A percentile compares a stretch with the other conserved stretches of the same genome.
These are phyloP conservation scores for Chesias legatella DNA, from an alignment of 2,888 invertebrate genomes.

Conservation along the genomic window DNA sequence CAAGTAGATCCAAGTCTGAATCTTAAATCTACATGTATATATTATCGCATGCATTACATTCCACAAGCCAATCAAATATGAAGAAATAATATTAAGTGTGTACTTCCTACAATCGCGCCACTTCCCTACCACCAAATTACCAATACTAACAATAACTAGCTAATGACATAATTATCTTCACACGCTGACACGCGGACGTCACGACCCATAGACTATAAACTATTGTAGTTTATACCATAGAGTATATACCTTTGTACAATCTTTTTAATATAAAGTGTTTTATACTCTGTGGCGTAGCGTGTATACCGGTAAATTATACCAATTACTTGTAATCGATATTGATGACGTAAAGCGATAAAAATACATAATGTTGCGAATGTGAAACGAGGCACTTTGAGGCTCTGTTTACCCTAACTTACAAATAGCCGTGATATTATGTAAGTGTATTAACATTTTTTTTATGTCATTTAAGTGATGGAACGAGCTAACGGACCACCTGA, in stretches of 20 bases:
- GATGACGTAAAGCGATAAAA: constrained; percentile 38
- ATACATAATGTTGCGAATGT: too few species aligned
- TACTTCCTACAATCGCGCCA: constrained; percentile 12
- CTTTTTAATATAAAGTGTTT: constrained; percentile 3
- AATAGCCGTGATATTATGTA: too few species aligned
- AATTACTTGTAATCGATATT: constrained; percentile 54
- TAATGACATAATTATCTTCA: constrained; percentile 40
- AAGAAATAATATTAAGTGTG: too few species aligned
- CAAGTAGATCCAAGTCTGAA: too few species aligned
- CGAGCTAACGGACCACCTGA: too few species aligned
- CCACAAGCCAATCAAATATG: too few species aligned
- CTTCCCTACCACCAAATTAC: constrained; percentile 14
- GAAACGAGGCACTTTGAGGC: too few species aligned
- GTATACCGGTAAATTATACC: constrained; percentile 39
- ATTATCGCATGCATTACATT: too few species aligned
- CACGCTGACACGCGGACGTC: constrained; percentile 34
- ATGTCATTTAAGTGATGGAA: too few species aligned
- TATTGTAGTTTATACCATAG: constrained; percentile 11
- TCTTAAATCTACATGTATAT: too few species aligned
- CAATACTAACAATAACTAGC: constrained; percentile 27
- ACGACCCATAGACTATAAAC: constrained; percentile 26
- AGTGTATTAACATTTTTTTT: too few species aligned
- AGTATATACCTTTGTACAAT: constrained; percentile 18
- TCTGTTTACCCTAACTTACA: too few species aligned
- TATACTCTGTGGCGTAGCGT: constrained; percentile 8